Evolutionary conservation across 2,113 vertebrate genomes (phyloP).

Genomic region (Chloropsis cyanopogon): DNA sequence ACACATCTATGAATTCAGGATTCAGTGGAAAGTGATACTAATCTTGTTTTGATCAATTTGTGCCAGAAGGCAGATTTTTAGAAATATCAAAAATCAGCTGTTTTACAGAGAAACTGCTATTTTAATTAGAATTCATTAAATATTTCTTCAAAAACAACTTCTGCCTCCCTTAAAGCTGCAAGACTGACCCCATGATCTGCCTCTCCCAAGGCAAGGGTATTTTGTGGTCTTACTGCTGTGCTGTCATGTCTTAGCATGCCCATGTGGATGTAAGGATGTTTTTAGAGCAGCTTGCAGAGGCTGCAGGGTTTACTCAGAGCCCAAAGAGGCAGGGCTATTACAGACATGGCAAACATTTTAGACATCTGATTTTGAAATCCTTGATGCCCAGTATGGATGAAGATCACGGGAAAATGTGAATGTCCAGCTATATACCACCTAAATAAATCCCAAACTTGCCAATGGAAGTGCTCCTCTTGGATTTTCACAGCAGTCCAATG

Average conservation of each 20-base stretch:
- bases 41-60: not conserved
- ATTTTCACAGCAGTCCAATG: not conserved
- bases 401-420: not conserved
- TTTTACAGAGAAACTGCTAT: not conserved
- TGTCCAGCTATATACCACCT: not conserved
- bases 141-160: not conserved
- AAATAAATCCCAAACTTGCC: not conserved
- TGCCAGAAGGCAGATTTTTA: not conserved
- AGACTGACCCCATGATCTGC: not conserved
- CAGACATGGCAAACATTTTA: conserved; percentile 31
- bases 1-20: not conserved
- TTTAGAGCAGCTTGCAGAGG: conserved; percentile 22
- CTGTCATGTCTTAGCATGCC: conserved; percentile 4
- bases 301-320: not conserved
- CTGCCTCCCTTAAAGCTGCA: not conserved
- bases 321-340: not conserved
- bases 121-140: not conserved
- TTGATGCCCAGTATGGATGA: not conserved
- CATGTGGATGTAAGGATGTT: not conserved
- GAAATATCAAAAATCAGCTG: conserved; percentile 5
- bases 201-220: not conserved
- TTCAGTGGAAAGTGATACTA: not conserved
- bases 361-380: not conserved
- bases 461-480: not conserved
- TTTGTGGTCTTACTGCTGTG: not conserved